A percentile compares a stretch with the other conserved stretches of the same genome.
These are phyloP conservation scores for Falco novaeseelandiae DNA, from an alignment of 2,797 vertebrate species.

Conservation along the genomic window DNA sequence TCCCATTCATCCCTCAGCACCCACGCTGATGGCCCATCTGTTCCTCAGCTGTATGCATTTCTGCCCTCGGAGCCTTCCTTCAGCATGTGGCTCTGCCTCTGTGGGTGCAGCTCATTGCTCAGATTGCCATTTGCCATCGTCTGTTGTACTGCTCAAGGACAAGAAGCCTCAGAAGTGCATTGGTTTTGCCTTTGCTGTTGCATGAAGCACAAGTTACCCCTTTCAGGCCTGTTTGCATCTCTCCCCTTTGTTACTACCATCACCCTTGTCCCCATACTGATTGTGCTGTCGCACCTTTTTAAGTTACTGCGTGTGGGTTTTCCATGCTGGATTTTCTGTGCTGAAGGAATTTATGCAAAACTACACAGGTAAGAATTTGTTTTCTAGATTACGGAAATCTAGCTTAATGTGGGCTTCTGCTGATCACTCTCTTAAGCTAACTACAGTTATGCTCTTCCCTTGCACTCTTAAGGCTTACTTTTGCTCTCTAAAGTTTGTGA, in stretches of 20 bases:
- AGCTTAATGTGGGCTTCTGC: neutral
- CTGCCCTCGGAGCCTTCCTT: neutral
- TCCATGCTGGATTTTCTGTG: neutral
- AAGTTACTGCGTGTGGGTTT: neutral
- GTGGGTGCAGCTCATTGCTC: neutral
- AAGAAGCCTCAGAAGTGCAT: neutral
- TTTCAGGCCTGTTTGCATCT: neutral
- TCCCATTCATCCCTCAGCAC: neutral
- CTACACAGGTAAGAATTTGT: neutral
- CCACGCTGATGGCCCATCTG: neutral
- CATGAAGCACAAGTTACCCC: neutral
- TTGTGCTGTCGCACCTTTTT: neutral
- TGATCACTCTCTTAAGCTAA: neutral
- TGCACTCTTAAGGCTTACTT: neutral
- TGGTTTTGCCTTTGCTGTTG: neutral
- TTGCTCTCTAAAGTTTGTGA: neutral
- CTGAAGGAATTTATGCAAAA: neutral
- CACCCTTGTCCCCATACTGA: neutral
- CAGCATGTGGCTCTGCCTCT: fast-evolving
- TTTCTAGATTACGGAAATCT: neutral
- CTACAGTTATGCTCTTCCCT: neutral
- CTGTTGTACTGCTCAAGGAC: neutral
- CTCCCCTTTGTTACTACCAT: neutral
- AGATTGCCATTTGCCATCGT: neutral
- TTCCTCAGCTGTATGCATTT: neutral